These are phyloP conservation scores for Probaryconus sp. DNA, from an alignment of 1,140 invertebrate species.

Conservation along the genomic window DNA sequence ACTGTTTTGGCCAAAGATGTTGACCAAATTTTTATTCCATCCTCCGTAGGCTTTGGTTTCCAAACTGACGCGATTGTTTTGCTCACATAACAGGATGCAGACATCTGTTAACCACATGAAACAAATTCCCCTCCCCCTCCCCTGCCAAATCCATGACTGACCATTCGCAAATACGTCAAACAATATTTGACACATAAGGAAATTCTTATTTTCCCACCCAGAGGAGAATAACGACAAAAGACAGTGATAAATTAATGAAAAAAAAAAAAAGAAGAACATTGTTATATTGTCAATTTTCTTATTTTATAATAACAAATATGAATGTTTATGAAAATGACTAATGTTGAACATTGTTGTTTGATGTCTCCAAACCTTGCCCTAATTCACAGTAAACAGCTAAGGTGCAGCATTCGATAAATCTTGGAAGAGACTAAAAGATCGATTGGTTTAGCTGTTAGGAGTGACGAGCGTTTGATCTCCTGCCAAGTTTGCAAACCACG, in stretches of 20 bases:
- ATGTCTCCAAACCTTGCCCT: conserved; percentile 8
- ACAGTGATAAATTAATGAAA: no score
- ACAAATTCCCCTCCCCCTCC: conserved; percentile 16
- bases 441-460: conserved; percentile 16
- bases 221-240: no score
- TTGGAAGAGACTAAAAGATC: conserved; percentile 19
- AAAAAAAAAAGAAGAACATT: no score
- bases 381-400: not conserved
- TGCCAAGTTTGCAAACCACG: conserved; percentile 16
- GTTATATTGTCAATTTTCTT: no score
- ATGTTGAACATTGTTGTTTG: not conserved
- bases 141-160: conserved; percentile 59
- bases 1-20: no score
- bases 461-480: conserved; percentile 31
- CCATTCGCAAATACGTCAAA: conserved; percentile 15
- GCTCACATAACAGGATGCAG: conserved; percentile 43
- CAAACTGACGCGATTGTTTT: conserved; percentile 36
- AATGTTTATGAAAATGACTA: no score
- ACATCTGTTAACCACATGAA: conserved; percentile 70
- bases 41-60: conserved; percentile 5
- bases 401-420: conserved; percentile 10
- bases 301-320: no score
- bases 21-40: no score
- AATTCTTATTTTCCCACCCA: no score
- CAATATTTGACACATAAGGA: no score